Conservation (phyloP, 1,140 invertebrate genomes). For the Papilio helenus region DNA sequence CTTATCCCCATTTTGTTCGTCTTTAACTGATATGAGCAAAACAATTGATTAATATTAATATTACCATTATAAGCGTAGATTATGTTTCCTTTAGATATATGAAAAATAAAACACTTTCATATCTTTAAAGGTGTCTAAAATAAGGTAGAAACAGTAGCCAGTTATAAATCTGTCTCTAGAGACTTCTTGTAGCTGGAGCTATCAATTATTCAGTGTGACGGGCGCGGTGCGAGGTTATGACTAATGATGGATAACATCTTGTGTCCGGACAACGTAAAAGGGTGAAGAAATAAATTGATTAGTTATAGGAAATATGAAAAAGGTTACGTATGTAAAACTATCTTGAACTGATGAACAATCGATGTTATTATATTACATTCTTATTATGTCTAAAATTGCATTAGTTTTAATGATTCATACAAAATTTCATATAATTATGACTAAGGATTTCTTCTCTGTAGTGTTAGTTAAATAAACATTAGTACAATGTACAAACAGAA, state of each 20-base stretch:
- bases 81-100: no score
- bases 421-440: not conserved
- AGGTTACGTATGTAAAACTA: slow-evolving; percentile 27
- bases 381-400: not conserved
- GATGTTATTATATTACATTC: not conserved
- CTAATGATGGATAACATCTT: slow-evolving; percentile 53
- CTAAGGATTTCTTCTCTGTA: not conserved
- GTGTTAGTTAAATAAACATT: not conserved
- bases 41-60: no score
- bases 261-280: slow-evolving; percentile 25
- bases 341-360: not conserved
- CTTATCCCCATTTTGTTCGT: no score
- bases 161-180: slow-evolving; percentile 63
- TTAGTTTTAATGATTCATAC: not conserved
- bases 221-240: slow-evolving; percentile 53
- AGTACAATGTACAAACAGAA: slow-evolving; percentile 26
- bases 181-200: slow-evolving; percentile 55
- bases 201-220: slow-evolving; percentile 68
- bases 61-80: no score
- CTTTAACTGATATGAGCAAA: no score
- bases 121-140: slow-evolving; percentile 45
- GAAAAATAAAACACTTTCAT: slow-evolving; percentile 23
- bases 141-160: slow-evolving; percentile 49
- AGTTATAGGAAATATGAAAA: slow-evolving; percentile 30
- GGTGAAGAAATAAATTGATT: slow-evolving; percentile 26